Conservation (phyloP, 2,113 vertebrate genomes). For the Gadus macrocephalus region DNA sequence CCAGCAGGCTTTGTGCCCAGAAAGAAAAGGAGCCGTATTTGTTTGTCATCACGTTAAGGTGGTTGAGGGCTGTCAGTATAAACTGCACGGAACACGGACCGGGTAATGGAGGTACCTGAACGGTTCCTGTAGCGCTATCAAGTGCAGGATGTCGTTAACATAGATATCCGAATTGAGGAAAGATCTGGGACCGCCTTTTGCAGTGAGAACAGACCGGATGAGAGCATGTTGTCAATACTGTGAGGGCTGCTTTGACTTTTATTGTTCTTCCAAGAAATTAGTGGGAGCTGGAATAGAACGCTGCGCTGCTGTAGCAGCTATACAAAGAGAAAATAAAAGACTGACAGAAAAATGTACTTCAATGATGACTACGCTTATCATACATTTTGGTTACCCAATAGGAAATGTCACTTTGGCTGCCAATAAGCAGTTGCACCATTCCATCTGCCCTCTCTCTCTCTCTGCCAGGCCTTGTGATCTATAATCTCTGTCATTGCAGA, state of each 20-base stretch:
- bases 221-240: neutral
- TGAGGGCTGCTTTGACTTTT: neutral
- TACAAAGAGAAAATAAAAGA: neutral
- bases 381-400: constrained; percentile 13
- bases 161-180: neutral
- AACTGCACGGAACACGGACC: no score
- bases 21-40: no score
- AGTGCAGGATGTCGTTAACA: neutral
- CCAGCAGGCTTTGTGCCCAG: no score
- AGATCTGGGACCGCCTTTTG: neutral
- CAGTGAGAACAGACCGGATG: neutral
- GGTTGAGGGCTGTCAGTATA: no score
- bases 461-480: neutral
- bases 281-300: neutral
- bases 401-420: constrained; percentile 8
- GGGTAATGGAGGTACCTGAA: no score
- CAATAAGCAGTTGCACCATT: constrained; percentile 9
- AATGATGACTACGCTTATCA: constrained; percentile 2
- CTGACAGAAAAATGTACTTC: neutral
- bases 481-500: constrained; percentile 5
- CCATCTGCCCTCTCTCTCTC: neutral
- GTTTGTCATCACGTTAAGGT: no score
- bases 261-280: neutral
- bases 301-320: neutral
- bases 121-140: no score